Evolutionary conservation across 2,888 invertebrate genomes (phyloP).

Genomic region (Atethmia centrago): DNA sequence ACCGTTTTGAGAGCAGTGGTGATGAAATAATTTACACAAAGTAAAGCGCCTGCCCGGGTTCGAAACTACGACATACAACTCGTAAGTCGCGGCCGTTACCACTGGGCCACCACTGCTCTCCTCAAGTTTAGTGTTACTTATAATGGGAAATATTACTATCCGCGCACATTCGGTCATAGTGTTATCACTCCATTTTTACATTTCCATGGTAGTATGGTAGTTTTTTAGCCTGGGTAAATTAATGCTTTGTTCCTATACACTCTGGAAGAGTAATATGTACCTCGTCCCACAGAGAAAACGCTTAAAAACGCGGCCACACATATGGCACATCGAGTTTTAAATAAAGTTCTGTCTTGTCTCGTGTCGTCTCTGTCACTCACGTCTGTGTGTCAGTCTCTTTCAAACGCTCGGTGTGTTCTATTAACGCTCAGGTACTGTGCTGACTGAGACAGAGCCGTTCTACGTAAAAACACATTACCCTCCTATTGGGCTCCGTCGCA

Average conservation of each 20-base stretch:
- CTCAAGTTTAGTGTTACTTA: neutral
- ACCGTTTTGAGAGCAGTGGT: too few relatives aligned
- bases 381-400: neutral
- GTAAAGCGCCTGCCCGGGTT: too few relatives aligned
- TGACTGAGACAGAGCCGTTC: neutral
- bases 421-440: neutral
- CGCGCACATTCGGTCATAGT: neutral
- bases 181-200: conserved; percentile 7
- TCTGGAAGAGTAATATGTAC: neutral
- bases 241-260: conserved; percentile 17
- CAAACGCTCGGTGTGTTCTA: neutral
- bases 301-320: neutral
- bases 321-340: neutral
- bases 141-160: neutral
- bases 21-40: too few relatives aligned
- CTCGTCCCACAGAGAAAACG: neutral
- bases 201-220: conserved; percentile 5
- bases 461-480: neutral
- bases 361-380: neutral
- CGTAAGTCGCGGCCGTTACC: too few relatives aligned
- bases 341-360: too few relatives aligned
- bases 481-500: neutral
- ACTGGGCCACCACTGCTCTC: neutral
- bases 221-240: conserved; percentile 8
- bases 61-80: too few relatives aligned